Conservation (phyloP, 2,797 vertebrate genomes). For the Molothrus aeneus region DNA sequence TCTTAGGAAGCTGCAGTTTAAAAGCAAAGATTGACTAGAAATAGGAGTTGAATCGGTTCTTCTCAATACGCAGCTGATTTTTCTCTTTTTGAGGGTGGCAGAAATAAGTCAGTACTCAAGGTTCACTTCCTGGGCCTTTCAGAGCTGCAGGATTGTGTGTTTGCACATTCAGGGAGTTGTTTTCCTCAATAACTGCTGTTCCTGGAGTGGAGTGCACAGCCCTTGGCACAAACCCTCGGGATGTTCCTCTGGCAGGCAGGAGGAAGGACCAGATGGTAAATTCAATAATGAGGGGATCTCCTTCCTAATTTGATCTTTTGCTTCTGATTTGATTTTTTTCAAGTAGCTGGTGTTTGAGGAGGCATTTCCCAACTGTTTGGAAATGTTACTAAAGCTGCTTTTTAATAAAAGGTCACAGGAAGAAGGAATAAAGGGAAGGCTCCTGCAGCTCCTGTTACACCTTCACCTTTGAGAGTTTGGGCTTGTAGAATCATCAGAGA, state of each 20-base stretch:
- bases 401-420: neutral
- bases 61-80: neutral
- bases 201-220: neutral
- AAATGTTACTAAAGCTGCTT: neutral
- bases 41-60: neutral
- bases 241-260: neutral
- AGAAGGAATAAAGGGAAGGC: neutral
- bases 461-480: neutral
- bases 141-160: neutral
- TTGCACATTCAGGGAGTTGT: neutral
- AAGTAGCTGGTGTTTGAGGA: neutral
- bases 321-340: neutral
- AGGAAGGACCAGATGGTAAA: slow-evolving; percentile 8
- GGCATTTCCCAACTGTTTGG: neutral
- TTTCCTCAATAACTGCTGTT: neutral
- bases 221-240: neutral
- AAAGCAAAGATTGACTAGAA: neutral
- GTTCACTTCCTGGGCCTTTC: neutral
- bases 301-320: neutral
- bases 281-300: neutral
- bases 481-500: neutral
- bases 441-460: rapidly evolving
- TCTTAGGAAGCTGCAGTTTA: neutral
- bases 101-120: neutral
- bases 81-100: neutral